These are phyloP conservation scores for Ligdia adustata DNA, from an alignment of 2,888 invertebrate species.

Conservation along the genomic window DNA sequence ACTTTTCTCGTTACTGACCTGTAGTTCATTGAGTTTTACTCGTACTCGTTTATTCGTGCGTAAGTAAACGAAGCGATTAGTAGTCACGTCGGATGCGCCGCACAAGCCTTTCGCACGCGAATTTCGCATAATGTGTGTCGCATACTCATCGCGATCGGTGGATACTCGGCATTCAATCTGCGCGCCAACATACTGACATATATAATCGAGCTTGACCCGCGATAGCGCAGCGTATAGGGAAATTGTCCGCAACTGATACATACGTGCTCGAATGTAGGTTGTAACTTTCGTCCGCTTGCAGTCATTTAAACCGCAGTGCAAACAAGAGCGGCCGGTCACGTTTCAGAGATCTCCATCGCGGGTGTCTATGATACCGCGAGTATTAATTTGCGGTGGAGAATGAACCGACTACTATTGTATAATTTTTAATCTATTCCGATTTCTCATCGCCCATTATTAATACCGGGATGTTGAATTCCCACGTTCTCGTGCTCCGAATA, in stretches of 20 bases:
- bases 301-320: slow-evolving; percentile 70
- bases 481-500: slow-evolving; percentile 76
- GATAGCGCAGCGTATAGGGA: slow-evolving; percentile 68
- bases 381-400: slow-evolving; percentile 54
- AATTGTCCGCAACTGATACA: slow-evolving; percentile 68
- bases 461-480: slow-evolving; percentile 64
- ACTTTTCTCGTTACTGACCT: slow-evolving; percentile 25
- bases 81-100: slow-evolving; percentile 47
- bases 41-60: slow-evolving; percentile 30
- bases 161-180: slow-evolving; percentile 69
- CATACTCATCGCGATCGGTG: slow-evolving; percentile 56
- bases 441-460: slow-evolving; percentile 61
- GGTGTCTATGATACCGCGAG: slow-evolving; percentile 55
- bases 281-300: slow-evolving; percentile 73
- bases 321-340: slow-evolving; percentile 72
- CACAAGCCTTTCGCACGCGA: slow-evolving; percentile 61
- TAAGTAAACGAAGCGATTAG: slow-evolving; percentile 49
- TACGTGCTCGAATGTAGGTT: slow-evolving; percentile 74
- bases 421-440: slow-evolving; percentile 56
- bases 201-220: slow-evolving; percentile 63
- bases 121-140: slow-evolving; percentile 64
- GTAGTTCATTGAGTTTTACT: slow-evolving; percentile 20
- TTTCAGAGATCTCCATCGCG: slow-evolving; percentile 60
- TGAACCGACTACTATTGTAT: slow-evolving; percentile 46
- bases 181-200: slow-evolving; percentile 69